Base-by-base conservation (phyloP, 2,113 vertebrate species). In the Larimichthys polyactis region DNA sequence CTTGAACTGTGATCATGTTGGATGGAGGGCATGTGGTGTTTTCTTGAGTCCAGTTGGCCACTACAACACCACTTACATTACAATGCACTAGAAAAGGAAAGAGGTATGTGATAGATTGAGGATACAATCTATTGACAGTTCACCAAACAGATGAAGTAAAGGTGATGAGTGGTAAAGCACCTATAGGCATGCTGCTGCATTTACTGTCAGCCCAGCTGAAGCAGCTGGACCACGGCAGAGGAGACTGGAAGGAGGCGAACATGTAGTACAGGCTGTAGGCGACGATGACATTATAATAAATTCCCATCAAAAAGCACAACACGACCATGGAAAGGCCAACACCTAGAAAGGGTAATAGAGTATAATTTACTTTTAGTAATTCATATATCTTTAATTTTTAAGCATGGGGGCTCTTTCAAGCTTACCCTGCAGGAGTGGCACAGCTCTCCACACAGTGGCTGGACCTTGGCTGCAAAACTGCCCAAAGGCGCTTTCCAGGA, bases 251-350 rank as follows among this genome's bases (percentile, higher is more conserved):
- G 7, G 98, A 99, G 58, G 97, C 96, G 84, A 98, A 99, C 71
- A 99, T 87, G 89, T 99, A 99, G 92, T 96, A 99, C 73, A 99
- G 89, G 6, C 97, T 96, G 63, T 99, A 99, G 76, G 94, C 94
- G 19, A 99, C 95, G 87, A 99, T 98, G 54, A 98, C 95, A 0
- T 97, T 98, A 82, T 99, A 99, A 89, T 98, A 99, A 75, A 99
- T 94, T 0, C 95, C 67, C 48, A 98, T 94, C 44, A 97, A 90
- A 0, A 95, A 72, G 69, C 95, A 96, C 83, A 96, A 94, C 71
- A 97, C 27, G 54, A 98, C 94, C 96, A 97, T 97, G 0, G 96
- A 96, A 72, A 98, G 27, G 8, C 98, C 98, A 66, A 98, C 96
- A 90, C 98, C 98, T 99, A 87, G 14, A 91, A 63, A 75, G 32